Base-by-base conservation (phyloP, 2,888 invertebrate genomes). In the Beris chalybata region DNA sequence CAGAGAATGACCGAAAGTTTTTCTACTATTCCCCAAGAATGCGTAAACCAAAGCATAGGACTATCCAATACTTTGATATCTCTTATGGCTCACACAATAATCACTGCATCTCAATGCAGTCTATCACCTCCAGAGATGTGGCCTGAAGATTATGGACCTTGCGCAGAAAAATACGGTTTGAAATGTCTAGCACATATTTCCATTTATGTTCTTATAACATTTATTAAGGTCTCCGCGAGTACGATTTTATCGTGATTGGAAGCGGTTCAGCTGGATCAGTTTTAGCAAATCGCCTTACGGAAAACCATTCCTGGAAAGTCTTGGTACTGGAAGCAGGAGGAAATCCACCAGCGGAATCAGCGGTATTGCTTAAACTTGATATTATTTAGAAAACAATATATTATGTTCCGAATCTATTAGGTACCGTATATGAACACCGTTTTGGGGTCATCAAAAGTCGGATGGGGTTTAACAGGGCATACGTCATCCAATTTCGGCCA, bases 171-270 rank as follows among this genome's bases (percentile, higher is more conserved):
- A n/a, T n/a, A 22, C 4, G 50, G 61, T 61, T 22, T 48, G 15
- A 22, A 22, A 22, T 22, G 22, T 22, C 2, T 2, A 22, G 22
- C 22, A 22, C 3, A 22, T 3, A 22, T 22, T 22, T 22, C 2
- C 22, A 13, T 38, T 6, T 43, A 15, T 13, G 38, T 56, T 12
- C 2, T 7, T 3, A 38, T 38, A 38, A 38, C n/a, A 38, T 38
- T 48, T 11, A 48, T 48, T 31, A 30, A 53, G 53, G 30, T 11
- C n/a, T 11, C 3, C 83, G 85, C 0, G 84, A 87, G 45, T 93
- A 93, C 74, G 92, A 95, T 79, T 95, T 94, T 75, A 91, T 95
- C 72, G 83, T 93, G 64, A 86, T 95, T 32, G 95, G 95, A 1
- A 90, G 89, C 0, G 94, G 95, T 11, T 94, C 94, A 1, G 93